Evolutionary conservation across 1,140 invertebrate species (phyloP).

Genomic region (Chrysomallon squamiferum): DNA sequence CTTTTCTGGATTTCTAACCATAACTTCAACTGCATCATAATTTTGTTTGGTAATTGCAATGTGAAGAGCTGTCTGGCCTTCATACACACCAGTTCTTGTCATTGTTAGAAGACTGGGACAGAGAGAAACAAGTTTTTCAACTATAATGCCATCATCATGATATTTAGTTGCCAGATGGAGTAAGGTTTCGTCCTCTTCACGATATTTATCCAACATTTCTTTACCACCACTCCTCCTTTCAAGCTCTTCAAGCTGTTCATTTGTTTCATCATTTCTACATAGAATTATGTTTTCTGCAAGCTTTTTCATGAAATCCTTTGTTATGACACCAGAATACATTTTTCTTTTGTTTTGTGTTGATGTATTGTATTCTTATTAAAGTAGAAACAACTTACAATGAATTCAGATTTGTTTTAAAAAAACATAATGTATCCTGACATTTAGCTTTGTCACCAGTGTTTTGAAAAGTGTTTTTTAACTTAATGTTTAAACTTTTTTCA

Average conservation of each 20-base stretch:
- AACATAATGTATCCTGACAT: no score
- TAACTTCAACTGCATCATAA: conserved; percentile 13
- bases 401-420: no score
- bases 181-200: conserved; percentile 8
- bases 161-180: conserved; percentile 15
- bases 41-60: conserved; percentile 41
- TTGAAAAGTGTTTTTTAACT: no score
- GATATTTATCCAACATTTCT: background rate
- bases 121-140: background rate
- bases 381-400: no score
- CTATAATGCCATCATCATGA: conserved; percentile 10
- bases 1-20: conserved; percentile 10
- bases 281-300: background rate
- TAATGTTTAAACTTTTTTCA: no score
- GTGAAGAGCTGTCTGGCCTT: conserved; percentile 42
- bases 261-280: background rate
- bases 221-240: background rate
- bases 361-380: no score
- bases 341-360: no score
- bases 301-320: background rate
- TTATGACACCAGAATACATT: no score
- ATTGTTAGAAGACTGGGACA: conserved; percentile 12
- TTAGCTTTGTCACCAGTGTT: no score
- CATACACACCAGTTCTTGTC: conserved; percentile 20
- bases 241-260: conserved; percentile 8